Conservation (phyloP, 2,113 vertebrate species). For the Eulemur rufifrons region DNA sequence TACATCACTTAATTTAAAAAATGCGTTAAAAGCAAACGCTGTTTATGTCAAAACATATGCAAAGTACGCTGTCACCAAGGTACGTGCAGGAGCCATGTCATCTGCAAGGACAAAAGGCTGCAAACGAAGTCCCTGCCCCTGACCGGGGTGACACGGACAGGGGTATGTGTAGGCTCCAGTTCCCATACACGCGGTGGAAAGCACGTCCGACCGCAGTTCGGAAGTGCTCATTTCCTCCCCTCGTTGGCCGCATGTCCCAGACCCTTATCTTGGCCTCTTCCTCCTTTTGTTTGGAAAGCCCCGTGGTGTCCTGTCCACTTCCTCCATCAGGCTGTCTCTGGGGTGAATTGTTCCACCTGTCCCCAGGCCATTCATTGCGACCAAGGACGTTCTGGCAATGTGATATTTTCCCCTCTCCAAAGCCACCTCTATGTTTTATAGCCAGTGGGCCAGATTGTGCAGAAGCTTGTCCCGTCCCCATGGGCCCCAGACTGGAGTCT, state of each 20-base stretch:
- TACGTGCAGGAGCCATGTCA: rapidly evolving
- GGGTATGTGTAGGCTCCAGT: rapidly evolving
- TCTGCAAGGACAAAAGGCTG: rapidly evolving
- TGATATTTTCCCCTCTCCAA: not conserved
- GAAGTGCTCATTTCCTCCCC: not conserved
- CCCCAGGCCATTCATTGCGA: not conserved
- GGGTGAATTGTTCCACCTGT: not conserved
- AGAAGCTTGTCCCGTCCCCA: not conserved
- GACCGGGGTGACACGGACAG: rapidly evolving
- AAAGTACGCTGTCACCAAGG: rapidly evolving
- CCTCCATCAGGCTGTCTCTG: not conserved
- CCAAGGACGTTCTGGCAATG: not conserved
- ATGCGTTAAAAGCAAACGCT: not conserved
- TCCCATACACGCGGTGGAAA: not conserved
- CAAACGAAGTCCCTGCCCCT: not conserved
- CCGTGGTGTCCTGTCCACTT: rapidly evolving
- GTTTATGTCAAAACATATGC: not conserved
- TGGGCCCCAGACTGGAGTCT: not conserved
- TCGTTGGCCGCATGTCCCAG: not conserved
- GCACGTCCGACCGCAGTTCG: not conserved
- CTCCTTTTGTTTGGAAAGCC: slow-evolving; percentile 32
- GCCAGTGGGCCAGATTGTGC: no score
- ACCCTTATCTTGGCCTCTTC: not conserved
- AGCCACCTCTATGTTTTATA: not conserved
- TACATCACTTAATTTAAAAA: not conserved